These are phyloP conservation scores for Aphodius sticticus DNA, from an alignment of 2,888 invertebrate genomes.

Conservation along the genomic window DNA sequence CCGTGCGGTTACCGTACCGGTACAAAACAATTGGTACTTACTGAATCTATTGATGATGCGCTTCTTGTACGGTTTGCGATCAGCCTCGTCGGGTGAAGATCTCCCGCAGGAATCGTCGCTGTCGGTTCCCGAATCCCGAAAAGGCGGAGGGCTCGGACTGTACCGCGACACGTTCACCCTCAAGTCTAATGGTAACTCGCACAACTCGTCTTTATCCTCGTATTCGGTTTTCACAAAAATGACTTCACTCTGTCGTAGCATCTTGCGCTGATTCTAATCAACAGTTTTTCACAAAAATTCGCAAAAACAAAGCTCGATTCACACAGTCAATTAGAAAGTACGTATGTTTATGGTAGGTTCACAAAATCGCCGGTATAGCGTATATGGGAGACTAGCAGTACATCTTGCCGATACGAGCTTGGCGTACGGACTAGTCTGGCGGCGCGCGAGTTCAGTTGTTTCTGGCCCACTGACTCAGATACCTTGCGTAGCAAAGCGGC, in stretches of 20 bases:
- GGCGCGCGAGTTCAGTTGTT: not conserved
- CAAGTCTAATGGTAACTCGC: conserved; percentile 77
- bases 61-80: conserved; percentile 82
- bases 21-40: conserved; percentile 68
- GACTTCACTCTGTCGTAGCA: conserved; percentile 31
- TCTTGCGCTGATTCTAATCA: conserved; percentile 9
- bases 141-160: conserved; percentile 53
- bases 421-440: not conserved
- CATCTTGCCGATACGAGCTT: not conserved
- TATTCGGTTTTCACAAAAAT: conserved; percentile 18
- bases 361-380: not conserved
- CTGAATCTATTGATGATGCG: conserved; percentile 92
- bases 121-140: conserved; percentile 72
- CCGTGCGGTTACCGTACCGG: too few species aligned
- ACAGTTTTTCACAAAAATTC: not conserved
- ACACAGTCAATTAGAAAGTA: not conserved
- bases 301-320: not conserved
- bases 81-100: conserved; percentile 68
- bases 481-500: conserved; percentile 59
- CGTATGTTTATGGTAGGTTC: not conserved
- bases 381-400: not conserved
- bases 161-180: conserved; percentile 68
- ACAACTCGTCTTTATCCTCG: conserved; percentile 6
- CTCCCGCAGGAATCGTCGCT: conserved; percentile 83
- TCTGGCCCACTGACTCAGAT: conserved; percentile 73